Percentiles rank a stretch among this genome's conserved stretches.
Evolutionary conservation across 2,888 invertebrate genomes (phyloP).

Genomic region (Dinocampus coccinellae): DNA sequence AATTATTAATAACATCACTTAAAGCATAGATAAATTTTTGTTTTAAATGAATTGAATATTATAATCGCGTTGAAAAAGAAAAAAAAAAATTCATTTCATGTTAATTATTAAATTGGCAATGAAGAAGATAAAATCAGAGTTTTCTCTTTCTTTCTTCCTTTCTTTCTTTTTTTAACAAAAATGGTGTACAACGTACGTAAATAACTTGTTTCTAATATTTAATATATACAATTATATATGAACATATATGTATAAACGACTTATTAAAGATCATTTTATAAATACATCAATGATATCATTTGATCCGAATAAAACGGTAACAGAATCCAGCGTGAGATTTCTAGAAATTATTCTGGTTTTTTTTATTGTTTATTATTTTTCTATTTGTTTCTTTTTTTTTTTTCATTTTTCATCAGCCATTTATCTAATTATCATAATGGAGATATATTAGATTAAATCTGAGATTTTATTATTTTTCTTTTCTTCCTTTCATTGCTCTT

Average conservation of each 20-base stretch:
- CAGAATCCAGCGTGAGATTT: constrained; percentile 21
- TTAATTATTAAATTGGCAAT: no score
- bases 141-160: no score
- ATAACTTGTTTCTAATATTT: constrained; percentile 14
- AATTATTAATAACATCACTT: no score
- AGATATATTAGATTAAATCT: not conserved
- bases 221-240: constrained; percentile 29
- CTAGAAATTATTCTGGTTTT: not conserved
- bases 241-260: constrained; percentile 27
- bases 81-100: no score
- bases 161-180: not conserved
- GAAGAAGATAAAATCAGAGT: no score
- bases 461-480: not conserved
- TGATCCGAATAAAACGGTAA: constrained; percentile 25
- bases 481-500: not conserved
- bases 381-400: not conserved
- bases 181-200: not conserved
- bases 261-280: constrained; percentile 25
- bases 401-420: not conserved
- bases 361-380: no score
- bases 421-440: not conserved
- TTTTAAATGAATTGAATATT: no score
- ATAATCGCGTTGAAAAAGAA: no score
- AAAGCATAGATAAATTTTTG: no score
- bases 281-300: constrained; percentile 24